Evolutionary conservation across 2,113 vertebrate genomes (phyloP).

Genomic region (Onychorhynchus coronatus): DNA sequence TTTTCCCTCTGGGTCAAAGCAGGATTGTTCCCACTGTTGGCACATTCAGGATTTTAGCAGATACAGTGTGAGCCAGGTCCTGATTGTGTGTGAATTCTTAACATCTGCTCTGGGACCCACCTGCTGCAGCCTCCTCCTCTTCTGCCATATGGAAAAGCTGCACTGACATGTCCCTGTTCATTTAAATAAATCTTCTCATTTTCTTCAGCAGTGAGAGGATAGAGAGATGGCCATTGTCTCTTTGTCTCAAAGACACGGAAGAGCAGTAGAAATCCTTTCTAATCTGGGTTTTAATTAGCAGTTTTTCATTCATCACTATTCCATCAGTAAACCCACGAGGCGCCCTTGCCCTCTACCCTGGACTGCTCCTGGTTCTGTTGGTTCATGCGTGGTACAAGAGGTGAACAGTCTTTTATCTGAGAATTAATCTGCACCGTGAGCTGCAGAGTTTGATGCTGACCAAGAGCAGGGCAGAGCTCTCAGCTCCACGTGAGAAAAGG

Average conservation of each 20-base stretch:
- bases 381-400: neutral
- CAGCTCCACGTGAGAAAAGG: accelerated
- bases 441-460: neutral
- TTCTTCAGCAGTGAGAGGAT: neutral
- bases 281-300: neutral
- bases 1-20: neutral
- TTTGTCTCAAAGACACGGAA: neutral
- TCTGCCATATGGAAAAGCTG: neutral
- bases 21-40: neutral
- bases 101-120: neutral
- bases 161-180: accelerated
- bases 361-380: neutral
- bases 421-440: neutral
- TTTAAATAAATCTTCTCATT: neutral
- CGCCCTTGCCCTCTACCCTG: neutral
- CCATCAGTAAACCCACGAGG: accelerated
- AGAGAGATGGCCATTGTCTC: neutral
- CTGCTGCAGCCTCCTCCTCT: neutral
- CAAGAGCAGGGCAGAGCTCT: neutral
- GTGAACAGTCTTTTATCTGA: neutral
- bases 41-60: neutral
- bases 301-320: neutral
- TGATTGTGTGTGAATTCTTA: neutral
- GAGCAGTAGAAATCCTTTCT: neutral
- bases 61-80: neutral